Conservation (phyloP, 1,140 invertebrate species). For the Leptopilina boulardi region DNA sequence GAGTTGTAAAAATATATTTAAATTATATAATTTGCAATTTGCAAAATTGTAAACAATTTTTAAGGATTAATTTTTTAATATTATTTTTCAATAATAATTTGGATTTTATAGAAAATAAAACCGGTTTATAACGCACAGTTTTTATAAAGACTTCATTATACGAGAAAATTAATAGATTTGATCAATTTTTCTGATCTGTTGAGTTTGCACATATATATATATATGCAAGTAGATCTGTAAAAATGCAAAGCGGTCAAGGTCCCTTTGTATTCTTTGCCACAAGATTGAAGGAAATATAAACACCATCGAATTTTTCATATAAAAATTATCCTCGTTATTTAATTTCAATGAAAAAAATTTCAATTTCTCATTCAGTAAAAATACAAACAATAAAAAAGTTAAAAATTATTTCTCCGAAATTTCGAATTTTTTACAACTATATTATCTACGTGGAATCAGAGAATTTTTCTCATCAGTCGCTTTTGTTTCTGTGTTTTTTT, state of each 20-base stretch:
- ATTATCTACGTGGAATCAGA: background rate
- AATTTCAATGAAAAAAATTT: too few species aligned
- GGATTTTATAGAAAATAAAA: background rate
- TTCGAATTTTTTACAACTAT: background rate
- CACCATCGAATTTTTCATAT: background rate
- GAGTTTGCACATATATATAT: background rate
- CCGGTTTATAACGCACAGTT: background rate
- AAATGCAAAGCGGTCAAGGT: slow-evolving; percentile 19
- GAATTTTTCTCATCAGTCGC: background rate
- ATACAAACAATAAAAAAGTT: background rate
- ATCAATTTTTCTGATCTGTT: slow-evolving; percentile 17
- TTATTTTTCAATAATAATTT: too few species aligned
- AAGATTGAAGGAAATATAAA: background rate
- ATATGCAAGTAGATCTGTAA: slow-evolving; percentile 13
- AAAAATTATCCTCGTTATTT: background rate
- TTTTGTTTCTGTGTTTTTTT: background rate
- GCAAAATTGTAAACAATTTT: too few species aligned
- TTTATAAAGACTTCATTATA: background rate
- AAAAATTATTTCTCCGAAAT: slow-evolving; percentile 17
- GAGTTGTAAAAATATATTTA: too few species aligned
- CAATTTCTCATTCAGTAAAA: background rate
- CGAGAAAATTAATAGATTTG: background rate
- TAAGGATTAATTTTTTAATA: too few species aligned
- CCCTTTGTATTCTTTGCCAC: background rate
- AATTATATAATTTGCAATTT: too few species aligned